Evolutionary conservation across 2,113 vertebrate species (phyloP).

Genomic region (Chaetorhynchus papuensis): DNA sequence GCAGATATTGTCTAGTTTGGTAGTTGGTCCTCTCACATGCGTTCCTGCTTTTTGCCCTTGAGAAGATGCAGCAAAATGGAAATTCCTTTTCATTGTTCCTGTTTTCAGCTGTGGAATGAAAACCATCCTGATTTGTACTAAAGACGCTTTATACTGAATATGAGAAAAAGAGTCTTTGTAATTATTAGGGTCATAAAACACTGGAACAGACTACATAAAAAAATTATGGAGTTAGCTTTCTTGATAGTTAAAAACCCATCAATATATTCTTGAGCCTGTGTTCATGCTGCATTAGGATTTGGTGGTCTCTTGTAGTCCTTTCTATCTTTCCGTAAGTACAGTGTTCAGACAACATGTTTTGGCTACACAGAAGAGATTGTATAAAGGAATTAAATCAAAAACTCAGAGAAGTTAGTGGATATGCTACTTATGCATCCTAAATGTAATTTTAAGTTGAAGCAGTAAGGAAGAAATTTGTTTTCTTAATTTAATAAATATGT

Average conservation of each 20-base stretch:
- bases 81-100: background rate
- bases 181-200: background rate
- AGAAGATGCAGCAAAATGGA: background rate
- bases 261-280: background rate
- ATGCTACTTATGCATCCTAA: background rate
- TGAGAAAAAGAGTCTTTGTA: background rate
- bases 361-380: background rate
- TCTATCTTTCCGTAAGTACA: background rate
- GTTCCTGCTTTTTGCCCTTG: background rate
- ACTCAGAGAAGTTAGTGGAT: background rate
- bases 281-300: background rate
- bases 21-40: background rate
- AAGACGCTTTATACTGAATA: background rate
- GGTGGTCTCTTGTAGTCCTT: background rate
- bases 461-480: background rate
- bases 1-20: background rate
- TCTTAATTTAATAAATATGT: background rate
- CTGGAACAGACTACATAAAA: background rate
- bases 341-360: background rate
- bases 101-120: background rate
- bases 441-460: background rate
- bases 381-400: background rate
- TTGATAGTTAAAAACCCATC: background rate
- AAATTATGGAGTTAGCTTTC: background rate
- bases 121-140: background rate